These are phyloP conservation scores for Amphipyra tragopoginis DNA, from an alignment of 2,888 invertebrate genomes.

Conservation along the genomic window DNA sequence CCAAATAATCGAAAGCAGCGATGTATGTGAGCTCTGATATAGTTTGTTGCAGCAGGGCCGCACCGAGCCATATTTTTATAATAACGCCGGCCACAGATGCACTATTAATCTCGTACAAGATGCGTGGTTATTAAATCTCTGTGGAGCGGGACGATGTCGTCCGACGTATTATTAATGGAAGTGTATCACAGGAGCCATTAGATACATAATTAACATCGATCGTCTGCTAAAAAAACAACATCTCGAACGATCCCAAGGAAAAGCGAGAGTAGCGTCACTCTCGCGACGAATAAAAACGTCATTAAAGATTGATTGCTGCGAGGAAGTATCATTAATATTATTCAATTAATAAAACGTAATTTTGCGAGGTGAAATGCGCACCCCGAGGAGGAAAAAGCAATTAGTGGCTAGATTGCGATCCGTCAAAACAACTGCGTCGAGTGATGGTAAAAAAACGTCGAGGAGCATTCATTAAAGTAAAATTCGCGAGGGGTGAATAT, in stretches of 20 bases:
- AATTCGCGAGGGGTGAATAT: constrained; percentile 89
- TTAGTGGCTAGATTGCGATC: constrained; percentile 90
- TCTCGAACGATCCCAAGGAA: constrained; percentile 70
- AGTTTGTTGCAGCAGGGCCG: constrained; percentile 36
- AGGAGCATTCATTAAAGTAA: constrained; percentile 88
- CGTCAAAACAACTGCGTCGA: constrained; percentile 89
- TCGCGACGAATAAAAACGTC: constrained; percentile 87
- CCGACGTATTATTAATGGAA: constrained; percentile 87
- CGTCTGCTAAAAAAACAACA: constrained; percentile 78
- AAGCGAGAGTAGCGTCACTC: constrained; percentile 80
- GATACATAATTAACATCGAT: constrained; percentile 88
- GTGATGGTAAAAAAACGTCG: constrained; percentile 81
- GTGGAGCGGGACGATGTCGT: constrained; percentile 82
- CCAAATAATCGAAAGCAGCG: constrained; percentile 44
- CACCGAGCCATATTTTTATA: constrained; percentile 75
- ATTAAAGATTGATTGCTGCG: constrained; percentile 88
- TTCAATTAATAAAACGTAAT: constrained; percentile 90
- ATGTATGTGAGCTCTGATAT: constrained; percentile 35
- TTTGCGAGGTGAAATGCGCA: constrained; percentile 84
- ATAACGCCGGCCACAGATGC: constrained; percentile 82
- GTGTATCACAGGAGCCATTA: constrained; percentile 90
- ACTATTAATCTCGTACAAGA: constrained; percentile 83
- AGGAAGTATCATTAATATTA: constrained; percentile 90
- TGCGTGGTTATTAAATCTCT: constrained; percentile 87
- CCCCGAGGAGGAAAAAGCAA: constrained; percentile 89